Base-by-base conservation (phyloP, 2,797 vertebrate species). In the Falco biarmicus region DNA sequence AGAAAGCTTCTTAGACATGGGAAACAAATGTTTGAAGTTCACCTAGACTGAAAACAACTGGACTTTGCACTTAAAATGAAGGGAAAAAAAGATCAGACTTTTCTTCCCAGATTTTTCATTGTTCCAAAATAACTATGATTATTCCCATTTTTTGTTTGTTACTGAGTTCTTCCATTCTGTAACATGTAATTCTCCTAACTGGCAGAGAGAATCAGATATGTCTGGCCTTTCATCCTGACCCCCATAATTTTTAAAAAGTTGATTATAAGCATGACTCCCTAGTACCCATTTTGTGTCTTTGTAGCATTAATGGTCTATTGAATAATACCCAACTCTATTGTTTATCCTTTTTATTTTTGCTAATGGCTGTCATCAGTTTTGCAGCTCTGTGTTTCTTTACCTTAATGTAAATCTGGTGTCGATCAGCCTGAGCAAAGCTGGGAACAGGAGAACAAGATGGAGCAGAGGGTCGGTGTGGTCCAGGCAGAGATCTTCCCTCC, bases 101-200 rank as follows among this genome's bases (percentile, higher is more conserved):
- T 59, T 87, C 54, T 96, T 94, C 47, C 50, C 54, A 73, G 86
- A 89, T 73, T 87, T 78, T 47, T 79, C 87, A 89, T 94, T 96
- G 86, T 96, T 87, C 56, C 54, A 54, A 96, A 95, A 96, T 93
- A 90, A 87, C 93, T 83, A 71, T 87, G 95, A 97, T 97, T 97
- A 95, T 75, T 80, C 41, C 71, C 2, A 13, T 13, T 17, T 48
- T 31, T 56, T 68, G 32, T 78, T 65, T 57, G 41, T 85, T 70
- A 64, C 64, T 5, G 59, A 93, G 54, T 74, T 80, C 81, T 84
- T 81, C 43, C 88, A 87, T 95, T 89, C 34, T 83, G 69, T 47
- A 89, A 74, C 59, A 50, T 15, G 9, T 74, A 89, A 84, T 89
- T 96, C 74, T 65, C 81, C 61, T 91, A 86, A 90, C 90, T 59